Percentiles rank a stretch among this genome's conserved stretches.
Conservation (phyloP, 2,888 invertebrate genomes). For the Ephialtes manifestator region DNA sequence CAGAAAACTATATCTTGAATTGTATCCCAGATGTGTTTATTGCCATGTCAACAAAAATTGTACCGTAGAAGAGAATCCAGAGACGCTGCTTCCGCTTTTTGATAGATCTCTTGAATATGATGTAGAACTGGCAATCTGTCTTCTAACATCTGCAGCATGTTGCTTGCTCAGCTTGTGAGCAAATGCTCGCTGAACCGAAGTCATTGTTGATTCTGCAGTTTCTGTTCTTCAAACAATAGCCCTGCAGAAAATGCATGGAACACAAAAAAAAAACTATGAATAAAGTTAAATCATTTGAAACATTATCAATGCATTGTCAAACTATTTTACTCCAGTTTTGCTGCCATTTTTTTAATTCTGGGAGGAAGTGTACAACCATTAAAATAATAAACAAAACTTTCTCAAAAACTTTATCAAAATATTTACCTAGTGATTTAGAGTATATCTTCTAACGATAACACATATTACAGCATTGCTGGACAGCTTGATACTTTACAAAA, state of each 20-base stretch:
- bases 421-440: slow-evolving; percentile 7
- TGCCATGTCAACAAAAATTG: slow-evolving; percentile 74
- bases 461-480: slow-evolving; percentile 8
- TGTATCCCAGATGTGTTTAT: not conserved
- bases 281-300: not conserved
- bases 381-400: slow-evolving; percentile 6
- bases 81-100: slow-evolving; percentile 89
- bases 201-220: slow-evolving; percentile 85
- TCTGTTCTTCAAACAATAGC: not conserved
- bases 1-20: not conserved
- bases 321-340: not conserved
- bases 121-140: slow-evolving; percentile 89
- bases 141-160: slow-evolving; percentile 92
- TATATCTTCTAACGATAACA: not conserved
- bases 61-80: slow-evolving; percentile 91
- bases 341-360: not conserved
- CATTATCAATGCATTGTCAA: not conserved
- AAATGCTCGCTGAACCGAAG: slow-evolving; percentile 90
- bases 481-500: slow-evolving; percentile 3
- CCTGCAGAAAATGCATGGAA: not conserved
- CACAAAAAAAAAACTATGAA: not conserved
- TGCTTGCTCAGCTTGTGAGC: slow-evolving; percentile 92
- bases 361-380: slow-evolving; percentile 9
- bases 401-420: not conserved
- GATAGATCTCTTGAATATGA: slow-evolving; percentile 85